Percentiles rank a stretch among this genome's conserved stretches.
Conservation (phyloP, 2,797 vertebrate species). For the Gambusia yucatana region DNA sequence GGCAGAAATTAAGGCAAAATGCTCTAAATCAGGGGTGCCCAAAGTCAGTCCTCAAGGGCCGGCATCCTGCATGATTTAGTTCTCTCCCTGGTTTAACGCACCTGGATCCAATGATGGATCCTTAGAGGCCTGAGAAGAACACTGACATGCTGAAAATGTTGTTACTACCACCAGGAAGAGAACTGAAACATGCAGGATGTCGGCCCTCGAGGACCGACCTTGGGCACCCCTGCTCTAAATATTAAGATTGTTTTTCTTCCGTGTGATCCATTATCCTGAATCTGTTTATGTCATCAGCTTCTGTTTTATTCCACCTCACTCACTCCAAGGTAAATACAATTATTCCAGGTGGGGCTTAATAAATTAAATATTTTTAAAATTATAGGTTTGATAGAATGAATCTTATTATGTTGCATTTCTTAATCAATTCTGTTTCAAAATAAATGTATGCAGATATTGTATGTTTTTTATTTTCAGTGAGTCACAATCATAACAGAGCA, state of each 20-base stretch:
- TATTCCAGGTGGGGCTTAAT: neutral
- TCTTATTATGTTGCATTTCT: neutral
- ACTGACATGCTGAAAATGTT: no score
- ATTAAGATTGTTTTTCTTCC: conserved; percentile 23
- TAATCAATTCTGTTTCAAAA: neutral
- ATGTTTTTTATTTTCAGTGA: neutral
- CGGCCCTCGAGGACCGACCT: no score
- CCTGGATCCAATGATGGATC: no score
- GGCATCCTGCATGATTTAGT: no score
- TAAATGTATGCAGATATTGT: neutral
- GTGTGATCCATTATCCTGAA: conserved; percentile 4
- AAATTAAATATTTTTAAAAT: neutral
- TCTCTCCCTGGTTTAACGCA: no score
- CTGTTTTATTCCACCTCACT: conserved; percentile 8
- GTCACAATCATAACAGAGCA: neutral
- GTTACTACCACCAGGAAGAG: no score
- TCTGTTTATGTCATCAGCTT: conserved; percentile 31
- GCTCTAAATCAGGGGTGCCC: neutral
- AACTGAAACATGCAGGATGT: no score
- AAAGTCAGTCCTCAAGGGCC: no score
- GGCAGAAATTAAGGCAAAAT: conserved; percentile 22
- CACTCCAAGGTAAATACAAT: conserved; percentile 1
- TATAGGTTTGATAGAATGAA: neutral
- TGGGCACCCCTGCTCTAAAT: conserved; percentile 16
- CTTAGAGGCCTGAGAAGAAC: no score